phyloP scores from a whole-genome alignment of 1,140 invertebrate genomes.

The Leptestheria dahalacensis region DNA sequence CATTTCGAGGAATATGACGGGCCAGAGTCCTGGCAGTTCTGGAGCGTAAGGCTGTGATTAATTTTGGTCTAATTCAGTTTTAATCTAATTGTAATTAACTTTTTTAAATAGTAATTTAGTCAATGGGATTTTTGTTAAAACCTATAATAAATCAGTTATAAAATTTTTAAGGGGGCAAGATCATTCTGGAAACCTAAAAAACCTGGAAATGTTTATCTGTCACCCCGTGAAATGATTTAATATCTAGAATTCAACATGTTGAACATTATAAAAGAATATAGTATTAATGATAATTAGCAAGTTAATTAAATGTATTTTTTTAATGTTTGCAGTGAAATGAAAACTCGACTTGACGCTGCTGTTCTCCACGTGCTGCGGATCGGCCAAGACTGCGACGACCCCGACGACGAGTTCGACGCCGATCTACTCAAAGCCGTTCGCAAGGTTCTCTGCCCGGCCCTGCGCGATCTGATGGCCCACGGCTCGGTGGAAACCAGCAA shows the following conservation, averaged over 20 bases:
- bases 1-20: slow-evolving; percentile 21
- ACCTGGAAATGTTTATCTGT: too few relatives aligned
- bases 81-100: slow-evolving; percentile 1
- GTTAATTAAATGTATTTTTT: slow-evolving; percentile 15
- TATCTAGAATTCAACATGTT: slow-evolving; percentile 3
- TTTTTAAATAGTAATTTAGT: too few relatives aligned
- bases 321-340: slow-evolving; percentile 8
- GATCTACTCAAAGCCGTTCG: slow-evolving; percentile 73
- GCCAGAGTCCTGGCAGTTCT: neutral
- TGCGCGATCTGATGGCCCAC: slow-evolving; percentile 87
- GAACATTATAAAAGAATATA: slow-evolving; percentile 1
- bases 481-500: slow-evolving; percentile 53
- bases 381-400: slow-evolving; percentile 36
- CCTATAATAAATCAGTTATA: too few relatives aligned
- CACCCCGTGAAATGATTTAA: too few relatives aligned
- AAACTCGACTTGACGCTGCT: slow-evolving; percentile 1
- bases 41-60: neutral
- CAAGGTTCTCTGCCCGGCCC: slow-evolving; percentile 72
- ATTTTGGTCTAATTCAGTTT: neutral
- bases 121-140: too few relatives aligned
- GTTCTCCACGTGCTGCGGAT: slow-evolving; percentile 25
- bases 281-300: neutral
- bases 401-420: slow-evolving; percentile 44
- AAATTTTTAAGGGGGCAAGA: too few relatives aligned
- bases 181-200: too few relatives aligned